These are phyloP conservation scores for Canis aureus DNA, from an alignment of 2,113 vertebrate species.

Conservation along the genomic window DNA sequence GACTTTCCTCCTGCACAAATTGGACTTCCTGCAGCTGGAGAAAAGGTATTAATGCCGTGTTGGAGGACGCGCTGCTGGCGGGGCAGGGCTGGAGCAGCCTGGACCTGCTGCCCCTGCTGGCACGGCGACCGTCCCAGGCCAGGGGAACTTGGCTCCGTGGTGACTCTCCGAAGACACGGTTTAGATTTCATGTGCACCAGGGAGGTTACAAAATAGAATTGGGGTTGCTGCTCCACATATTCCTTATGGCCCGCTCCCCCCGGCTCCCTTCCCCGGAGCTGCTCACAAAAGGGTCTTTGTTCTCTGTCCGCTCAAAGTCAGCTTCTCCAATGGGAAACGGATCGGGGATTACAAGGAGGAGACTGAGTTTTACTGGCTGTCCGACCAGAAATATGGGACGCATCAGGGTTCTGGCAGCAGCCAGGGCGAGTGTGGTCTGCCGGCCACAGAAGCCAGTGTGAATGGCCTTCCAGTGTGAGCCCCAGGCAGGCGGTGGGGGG, in stretches of 20 bases:
- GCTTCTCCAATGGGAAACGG: conserved; percentile 50
- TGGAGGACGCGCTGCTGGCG: neutral
- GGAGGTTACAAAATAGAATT: conserved; percentile 64
- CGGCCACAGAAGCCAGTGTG: neutral
- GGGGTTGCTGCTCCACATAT: conserved; percentile 58
- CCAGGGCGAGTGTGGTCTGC: neutral
- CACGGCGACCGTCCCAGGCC: neutral
- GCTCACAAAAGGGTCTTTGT: conserved; percentile 78
- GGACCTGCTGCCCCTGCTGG: neutral
- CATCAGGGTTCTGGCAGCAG: neutral
- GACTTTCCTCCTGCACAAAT: conserved; percentile 22
- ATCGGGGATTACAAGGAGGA: conserved; percentile 45
- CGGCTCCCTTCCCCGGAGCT: conserved; percentile 17
- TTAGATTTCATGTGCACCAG: conserved; percentile 74
- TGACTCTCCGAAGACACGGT: conserved; percentile 71
- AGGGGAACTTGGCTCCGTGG: conserved; percentile 33
- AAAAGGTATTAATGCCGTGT: neutral
- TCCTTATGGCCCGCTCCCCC: conserved; percentile 54
- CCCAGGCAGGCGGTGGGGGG: fast-evolving
- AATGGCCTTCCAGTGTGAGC: conserved; percentile 7
- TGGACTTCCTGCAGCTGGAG: conserved; percentile 47
- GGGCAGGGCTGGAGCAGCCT: neutral
- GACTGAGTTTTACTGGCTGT: conserved; percentile 64
- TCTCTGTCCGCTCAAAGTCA: conserved; percentile 76
- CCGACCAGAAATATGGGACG: conserved; percentile 35